Evolutionary conservation across 2,113 vertebrate genomes (phyloP), one percentile per base, ranked within the genome.

Genomic region (Tinamus guttatus): DNA sequence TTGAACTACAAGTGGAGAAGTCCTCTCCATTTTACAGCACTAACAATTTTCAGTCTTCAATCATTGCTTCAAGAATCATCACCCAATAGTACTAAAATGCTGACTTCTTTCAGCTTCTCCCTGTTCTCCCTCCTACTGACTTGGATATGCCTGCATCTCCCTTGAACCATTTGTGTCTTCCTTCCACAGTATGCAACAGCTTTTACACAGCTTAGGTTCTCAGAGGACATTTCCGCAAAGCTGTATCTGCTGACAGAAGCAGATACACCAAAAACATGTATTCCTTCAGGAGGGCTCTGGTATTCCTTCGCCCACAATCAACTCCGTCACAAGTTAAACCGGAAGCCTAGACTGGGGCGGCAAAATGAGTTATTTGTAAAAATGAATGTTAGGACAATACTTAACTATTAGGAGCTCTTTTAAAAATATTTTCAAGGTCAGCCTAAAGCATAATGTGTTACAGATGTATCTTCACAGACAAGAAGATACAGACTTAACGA

Each of bases 211-310:
- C 0, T 45, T 65, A 14, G 90, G 28, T 17, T 5, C 78, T 21
- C 59, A 12, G 7, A 83, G 22, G 5, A 2, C n/a, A 5, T 25
- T 71, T 63, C 76, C 38, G 8, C 58, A 69, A 38, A 86, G 63
- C 36, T 49, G 49, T 11, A 49, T 11, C 49, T 24, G 49, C 49
- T 27, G 11, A 0, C 67, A 75, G n/a, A n/a, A n/a, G 82, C 76
- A 86, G n/a, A 24, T 30, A 79, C 1, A 2, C 14, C 59, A 67
- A 28, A 65, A 76, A 15, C 0, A n/a, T 4, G 0, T 7, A 0
- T 5, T 9, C 54, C 58, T 73, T 28, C 69, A 58, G 49, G 73
- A 75, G 80, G 6, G 0, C 47, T 60, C 67, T 5, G 1, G 20
- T 51, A 13, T 2, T 41, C 90, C 60, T 88, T 40, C 0, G 1